These are phyloP conservation scores for Onychomys arenicola DNA, from an alignment of 2,797 vertebrate genomes.

Conservation along the genomic window DNA sequence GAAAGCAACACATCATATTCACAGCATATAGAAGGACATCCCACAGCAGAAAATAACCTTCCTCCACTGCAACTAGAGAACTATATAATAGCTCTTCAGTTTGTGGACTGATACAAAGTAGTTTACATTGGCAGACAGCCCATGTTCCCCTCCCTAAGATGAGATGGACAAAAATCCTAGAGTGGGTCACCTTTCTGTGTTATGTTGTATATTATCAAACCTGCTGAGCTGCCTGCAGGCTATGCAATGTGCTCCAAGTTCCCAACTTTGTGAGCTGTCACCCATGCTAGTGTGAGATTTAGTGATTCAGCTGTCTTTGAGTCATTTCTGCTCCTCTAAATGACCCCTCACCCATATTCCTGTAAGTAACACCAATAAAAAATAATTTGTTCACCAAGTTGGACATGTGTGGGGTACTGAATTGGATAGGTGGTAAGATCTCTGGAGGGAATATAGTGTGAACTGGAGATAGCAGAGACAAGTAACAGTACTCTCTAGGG, in stretches of 20 bases:
- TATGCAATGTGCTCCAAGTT: too few relatives aligned
- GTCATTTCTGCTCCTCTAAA: background rate
- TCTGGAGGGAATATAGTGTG: background rate
- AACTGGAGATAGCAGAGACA: background rate
- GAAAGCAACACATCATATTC: too few relatives aligned
- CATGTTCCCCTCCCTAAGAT: too few relatives aligned
- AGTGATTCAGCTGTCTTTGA: background rate
- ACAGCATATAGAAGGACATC: too few relatives aligned
- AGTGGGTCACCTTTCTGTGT: background rate
- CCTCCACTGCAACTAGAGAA: background rate
- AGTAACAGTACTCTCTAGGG: accelerated
- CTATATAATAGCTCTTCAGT: background rate
- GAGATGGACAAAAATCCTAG: background rate
- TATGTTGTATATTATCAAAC: background rate
- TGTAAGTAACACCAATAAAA: background rate
- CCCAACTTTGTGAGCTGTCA: background rate
- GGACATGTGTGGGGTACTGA: too few relatives aligned
- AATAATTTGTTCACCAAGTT: background rate
- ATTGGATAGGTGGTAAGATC: background rate
- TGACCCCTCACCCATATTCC: background rate
- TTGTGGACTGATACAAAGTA: background rate
- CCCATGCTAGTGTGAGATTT: too few relatives aligned
- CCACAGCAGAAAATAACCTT: background rate
- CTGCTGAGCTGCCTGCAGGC: background rate
- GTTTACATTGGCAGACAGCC: background rate